Evolutionary conservation across 1,140 invertebrate species (phyloP).

Genomic region (Palaemon carinicauda): DNA sequence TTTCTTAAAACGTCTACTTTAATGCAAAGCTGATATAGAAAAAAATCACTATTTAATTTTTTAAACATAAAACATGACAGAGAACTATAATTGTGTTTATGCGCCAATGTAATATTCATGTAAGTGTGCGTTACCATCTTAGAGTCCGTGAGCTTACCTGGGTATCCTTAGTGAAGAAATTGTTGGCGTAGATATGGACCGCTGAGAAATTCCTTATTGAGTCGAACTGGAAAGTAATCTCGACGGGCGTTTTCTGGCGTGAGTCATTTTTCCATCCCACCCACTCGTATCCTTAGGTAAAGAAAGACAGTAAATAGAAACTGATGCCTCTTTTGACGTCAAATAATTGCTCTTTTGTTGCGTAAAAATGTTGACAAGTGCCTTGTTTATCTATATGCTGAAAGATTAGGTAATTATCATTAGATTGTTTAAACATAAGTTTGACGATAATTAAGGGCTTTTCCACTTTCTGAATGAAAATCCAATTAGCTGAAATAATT

Average conservation of each 20-base stretch:
- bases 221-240: slow-evolving; percentile 81
- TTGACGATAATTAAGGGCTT: no score
- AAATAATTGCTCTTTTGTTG: slow-evolving; percentile 24
- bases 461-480: no score
- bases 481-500: no score
- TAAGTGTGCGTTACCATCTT: no score
- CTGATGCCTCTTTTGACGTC: no score
- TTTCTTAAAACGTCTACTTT: not conserved
- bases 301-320: slow-evolving; percentile 50
- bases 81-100: no score
- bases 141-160: slow-evolving; percentile 68
- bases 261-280: slow-evolving; percentile 83
- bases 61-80: no score
- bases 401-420: no score
- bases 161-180: slow-evolving; percentile 81
- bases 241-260: slow-evolving; percentile 68
- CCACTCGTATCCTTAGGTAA: slow-evolving; percentile 78
- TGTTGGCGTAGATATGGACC: slow-evolving; percentile 79
- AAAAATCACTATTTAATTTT: no score
- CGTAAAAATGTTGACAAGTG: not conserved
- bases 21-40: not conserved
- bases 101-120: no score
- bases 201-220: slow-evolving; percentile 77
- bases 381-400: no score
- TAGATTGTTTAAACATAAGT: no score